A percentile compares a stretch with the other conserved stretches of the same genome.
These are phyloP conservation scores for Dichetophora obliterata DNA, from an alignment of 2,888 invertebrate genomes.

Conservation along the genomic window DNA sequence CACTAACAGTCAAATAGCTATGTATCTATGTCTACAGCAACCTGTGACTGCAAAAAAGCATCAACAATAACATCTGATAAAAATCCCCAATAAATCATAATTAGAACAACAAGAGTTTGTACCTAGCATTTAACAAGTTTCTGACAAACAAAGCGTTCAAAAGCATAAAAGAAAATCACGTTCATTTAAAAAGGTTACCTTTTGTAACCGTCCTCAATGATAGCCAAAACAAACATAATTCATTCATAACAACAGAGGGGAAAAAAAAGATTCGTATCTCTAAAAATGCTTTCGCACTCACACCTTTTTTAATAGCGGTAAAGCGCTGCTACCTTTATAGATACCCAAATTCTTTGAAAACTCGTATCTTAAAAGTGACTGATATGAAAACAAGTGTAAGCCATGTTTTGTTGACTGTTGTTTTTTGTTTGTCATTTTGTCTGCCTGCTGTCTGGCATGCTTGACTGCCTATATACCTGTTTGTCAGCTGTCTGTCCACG, in stretches of 20 bases:
- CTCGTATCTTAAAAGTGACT: no score
- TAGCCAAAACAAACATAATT: conserved; percentile 10
- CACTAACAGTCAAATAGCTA: not conserved
- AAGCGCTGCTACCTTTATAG: not conserved
- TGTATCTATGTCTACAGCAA: not conserved
- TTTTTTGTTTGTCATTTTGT: conserved; percentile 16
- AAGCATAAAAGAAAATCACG: not conserved
- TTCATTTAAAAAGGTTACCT: not conserved
- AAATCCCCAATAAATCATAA: conserved; percentile 34
- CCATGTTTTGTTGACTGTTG: conserved; percentile 1
- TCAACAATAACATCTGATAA: no score
- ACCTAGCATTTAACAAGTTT: not conserved
- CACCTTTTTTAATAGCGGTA: not conserved
- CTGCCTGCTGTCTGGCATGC: conserved; percentile 22
- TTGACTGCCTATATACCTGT: conserved; percentile 26
- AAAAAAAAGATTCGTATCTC: not conserved
- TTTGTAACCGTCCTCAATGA: not conserved
- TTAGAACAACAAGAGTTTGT: not conserved
- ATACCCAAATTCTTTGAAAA: no score
- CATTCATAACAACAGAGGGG: not conserved
- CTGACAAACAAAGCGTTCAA: not conserved
- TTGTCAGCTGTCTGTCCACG: conserved; percentile 39
- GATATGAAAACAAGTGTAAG: not conserved
- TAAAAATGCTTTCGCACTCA: not conserved
- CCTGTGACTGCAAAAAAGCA: conserved; percentile 11